Evolutionary conservation across 2,797 vertebrate genomes (phyloP), one percentile per base, ranked within the genome.

Genomic region (Sebastolobus alascanus): DNA sequence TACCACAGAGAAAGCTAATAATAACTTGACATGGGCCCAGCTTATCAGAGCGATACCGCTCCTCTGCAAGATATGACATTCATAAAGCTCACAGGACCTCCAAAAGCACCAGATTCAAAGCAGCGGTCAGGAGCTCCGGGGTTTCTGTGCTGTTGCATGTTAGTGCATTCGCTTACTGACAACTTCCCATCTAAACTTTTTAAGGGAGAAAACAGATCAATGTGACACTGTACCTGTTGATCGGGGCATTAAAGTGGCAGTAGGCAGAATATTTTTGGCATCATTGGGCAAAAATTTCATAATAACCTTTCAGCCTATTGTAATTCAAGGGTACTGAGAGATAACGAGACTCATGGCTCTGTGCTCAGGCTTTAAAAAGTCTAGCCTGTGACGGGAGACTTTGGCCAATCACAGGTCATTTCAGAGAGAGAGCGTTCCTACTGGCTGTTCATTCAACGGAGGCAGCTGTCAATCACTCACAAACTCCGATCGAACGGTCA

Each of bases 1-100:
- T 55, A 73, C 38, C 50, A 37, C 43, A 68, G 63, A 79, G 29
- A 83, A 50, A 68, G 46, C 69, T 71, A 54, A 75, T 76, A 80
- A 77, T 68, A 77, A 69, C 9, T 55, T 75, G 38, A 81, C 12
- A 3, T 31, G 37, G 33, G 27, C 38, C 4, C 59, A 60, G 14
- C 37, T 73, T 70, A 82, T 67, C 43, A 12, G 40, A 76, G 56
- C 8, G 33, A 84, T 56, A 3, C 4, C 1, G 18, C 54, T 29
- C n/a, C 16, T 70, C 18, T 59, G 27, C 50, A 68, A 68, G 59
- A 59, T 14, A 1, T 27, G 10, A 9, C 31, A 29, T 75, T 69
- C 61, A 54, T 40, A 35, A 74, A 37, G 22, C 63, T 66, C 25
- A 0, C 10, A n/a, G 27, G 27, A 8, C 25, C 6, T 50, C 27